Base-by-base conservation (phyloP, 2,113 vertebrate species). In the Origma solitaria region DNA sequence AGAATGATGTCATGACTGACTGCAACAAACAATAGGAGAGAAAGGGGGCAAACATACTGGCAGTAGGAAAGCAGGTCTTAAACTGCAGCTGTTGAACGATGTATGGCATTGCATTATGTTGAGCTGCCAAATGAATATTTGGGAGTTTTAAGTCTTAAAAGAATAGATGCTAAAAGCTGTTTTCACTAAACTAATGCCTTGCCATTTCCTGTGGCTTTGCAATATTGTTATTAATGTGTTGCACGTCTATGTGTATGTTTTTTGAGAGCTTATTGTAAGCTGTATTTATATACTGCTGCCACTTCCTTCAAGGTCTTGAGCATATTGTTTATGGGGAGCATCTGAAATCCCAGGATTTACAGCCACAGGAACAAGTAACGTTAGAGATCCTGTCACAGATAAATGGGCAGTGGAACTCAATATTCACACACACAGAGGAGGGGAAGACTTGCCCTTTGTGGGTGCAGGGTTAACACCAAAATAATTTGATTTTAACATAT, bases 231-330 rank as follows among this genome's bases (percentile, higher is more conserved):
- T 83, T 89, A 76, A 87, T 79, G 73, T 53, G 40, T 33, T 79
- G 40, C n/a, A 53, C 89, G 56, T 89, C 87, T 92, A 88, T 53
- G 69, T 73, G 10, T 73, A 40, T 6, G 2, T 2, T 27, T 78
- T 60, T n/a, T 84, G 57, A 38, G 72, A 23, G 23, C 57, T 92
- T 87, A 45, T 89, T 85, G 75, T 77, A 57, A 87, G 49, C 84
- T 92, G 3, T 91, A 87, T 91, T 95, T 95, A 76, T 91, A 24
- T 38, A 76, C 60, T 62, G 79, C 65, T 92, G 73, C 37, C 6
- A 5, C 51, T 92, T 94, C 62, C 22, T 79, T 87, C 87, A 47
- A 79, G 89, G 73, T 77, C 84, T 80, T 68, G 42, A 76, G 70
- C 37, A 16, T 44, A 17, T 71, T 91, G 44, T 94, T 97, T 91